Percentiles rank a stretch among this genome's conserved stretches.
Conservation (phyloP, 2,797 vertebrate genomes). For the Tiaroga cobitis region DNA sequence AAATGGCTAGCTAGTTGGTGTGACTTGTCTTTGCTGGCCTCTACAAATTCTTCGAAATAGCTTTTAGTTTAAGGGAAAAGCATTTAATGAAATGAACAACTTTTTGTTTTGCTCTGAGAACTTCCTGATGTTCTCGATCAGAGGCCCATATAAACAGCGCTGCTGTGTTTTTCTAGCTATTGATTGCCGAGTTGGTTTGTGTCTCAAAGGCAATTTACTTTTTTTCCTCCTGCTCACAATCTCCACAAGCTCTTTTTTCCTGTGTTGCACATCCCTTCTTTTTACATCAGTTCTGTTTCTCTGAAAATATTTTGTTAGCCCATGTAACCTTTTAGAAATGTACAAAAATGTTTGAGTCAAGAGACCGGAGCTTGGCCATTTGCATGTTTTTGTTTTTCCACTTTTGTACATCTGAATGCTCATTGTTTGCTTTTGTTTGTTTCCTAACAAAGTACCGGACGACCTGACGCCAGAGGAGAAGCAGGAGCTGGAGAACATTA, state of each 20-base stretch:
- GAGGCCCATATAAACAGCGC: constrained; percentile 3
- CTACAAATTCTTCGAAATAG: not conserved
- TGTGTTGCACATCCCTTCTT: not conserved
- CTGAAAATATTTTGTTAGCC: constrained; percentile 2
- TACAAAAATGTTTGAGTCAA: not conserved
- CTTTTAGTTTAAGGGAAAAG: not conserved
- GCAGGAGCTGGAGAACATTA: constrained; percentile 93
- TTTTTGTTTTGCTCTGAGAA: constrained; percentile 26
- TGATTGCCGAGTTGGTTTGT: constrained; percentile 20
- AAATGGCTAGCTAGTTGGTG: not conserved
- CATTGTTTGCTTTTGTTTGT: constrained; percentile 48
- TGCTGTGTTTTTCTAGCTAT: constrained; percentile 34
- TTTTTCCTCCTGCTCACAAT: not conserved
- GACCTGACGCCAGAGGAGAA: constrained; percentile 94
- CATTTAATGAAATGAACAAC: constrained; percentile 3
- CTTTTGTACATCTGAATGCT: constrained; percentile 12
- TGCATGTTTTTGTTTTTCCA: constrained; percentile 44
- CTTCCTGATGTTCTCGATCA: constrained; percentile 10
- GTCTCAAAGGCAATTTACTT: constrained; percentile 14
- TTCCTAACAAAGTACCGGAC: constrained; percentile 81
- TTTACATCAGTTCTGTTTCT: constrained; percentile 8
- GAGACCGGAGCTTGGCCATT: not conserved
- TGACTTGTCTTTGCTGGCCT: not conserved
- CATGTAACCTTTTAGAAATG: not conserved
- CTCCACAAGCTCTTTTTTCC: not conserved